Conservation (phyloP, 2,888 invertebrate genomes). For the Zootermopsis nevadensis region DNA sequence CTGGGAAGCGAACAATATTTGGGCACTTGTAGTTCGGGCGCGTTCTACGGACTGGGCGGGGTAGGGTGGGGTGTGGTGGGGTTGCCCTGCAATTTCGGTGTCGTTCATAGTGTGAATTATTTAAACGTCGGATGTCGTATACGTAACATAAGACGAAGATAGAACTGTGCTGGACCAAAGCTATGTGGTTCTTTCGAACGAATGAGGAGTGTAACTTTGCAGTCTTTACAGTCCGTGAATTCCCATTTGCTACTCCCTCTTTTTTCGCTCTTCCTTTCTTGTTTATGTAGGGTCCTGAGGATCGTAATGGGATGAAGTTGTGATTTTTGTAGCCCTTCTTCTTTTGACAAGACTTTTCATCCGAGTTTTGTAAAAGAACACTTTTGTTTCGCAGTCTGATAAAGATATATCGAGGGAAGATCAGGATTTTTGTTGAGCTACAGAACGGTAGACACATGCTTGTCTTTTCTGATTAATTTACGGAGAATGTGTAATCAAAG, state of each 20-base stretch:
- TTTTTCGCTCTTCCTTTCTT: neutral
- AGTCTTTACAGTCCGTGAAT: constrained; percentile 21
- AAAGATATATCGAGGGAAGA: neutral
- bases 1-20: neutral
- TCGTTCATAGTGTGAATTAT: neutral
- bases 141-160: neutral
- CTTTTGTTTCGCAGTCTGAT: neutral
- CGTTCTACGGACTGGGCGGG: neutral
- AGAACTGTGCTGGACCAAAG: neutral
- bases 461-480: neutral
- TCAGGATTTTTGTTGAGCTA: neutral
- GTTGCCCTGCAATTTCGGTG: neutral
- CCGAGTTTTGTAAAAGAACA: neutral
- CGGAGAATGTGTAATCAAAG: neutral
- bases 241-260: constrained; percentile 15
- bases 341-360: neutral
- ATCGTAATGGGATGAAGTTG: constrained; percentile 6
- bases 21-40: neutral
- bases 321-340: neutral
- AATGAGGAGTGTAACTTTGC: neutral
- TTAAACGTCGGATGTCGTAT: neutral
- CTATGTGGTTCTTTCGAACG: neutral
- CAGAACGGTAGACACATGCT: neutral
- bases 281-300: neutral
- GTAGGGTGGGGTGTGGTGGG: neutral